Base-by-base conservation (phyloP, 2,888 invertebrate species). In the Agrilus biguttatus region DNA sequence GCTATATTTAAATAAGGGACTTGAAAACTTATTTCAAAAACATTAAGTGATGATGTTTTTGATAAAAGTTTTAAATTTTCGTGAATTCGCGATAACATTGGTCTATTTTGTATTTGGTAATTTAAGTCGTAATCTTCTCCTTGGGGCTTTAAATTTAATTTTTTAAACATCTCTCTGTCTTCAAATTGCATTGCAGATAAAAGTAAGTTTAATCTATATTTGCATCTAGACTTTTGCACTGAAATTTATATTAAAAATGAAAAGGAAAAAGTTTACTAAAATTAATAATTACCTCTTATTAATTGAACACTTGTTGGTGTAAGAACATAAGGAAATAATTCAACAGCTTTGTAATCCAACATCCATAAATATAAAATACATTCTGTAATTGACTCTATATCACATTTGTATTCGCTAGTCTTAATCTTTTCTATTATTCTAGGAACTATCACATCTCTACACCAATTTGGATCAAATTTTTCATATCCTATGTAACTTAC, bases 321-420 rank as follows among this genome's bases (percentile, higher is more conserved):
- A 37, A 65, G 49, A 45, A 49, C 49, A 45, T 52, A 49, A 36
- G 56, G 53, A 45, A 66, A 48, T n/a, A 65, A 48, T 42, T 58
- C 55, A 32, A 53, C 47, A 12, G 61, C 52, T 45, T 55, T 58
- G 47, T 56, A 63, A 44, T 58, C 56, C 43, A 68, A 51, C 48
- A 67, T 65, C 68, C 69, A 69, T 41, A 69, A 52, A 46, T 63
- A 65, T 33, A 67, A 52, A 33, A 63, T 46, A 14, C 58, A 58
- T 47, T 66, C 65, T 7, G 64, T 45, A 3, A 68, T 49, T 39
- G 50, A 46, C 17, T 56, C 54, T 14, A 54, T 53, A 42, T 62
- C 55, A 13, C 51, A 49, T 21, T 52, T 49, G 41, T 58, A 58
- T 40, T 61, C 53, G 14, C 54, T 54, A 28, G 43, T 47, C 39